Percentiles rank a stretch among this genome's conserved stretches.
Evolutionary conservation across 2,888 invertebrate species (phyloP).

Genomic region (Chrysolina americana): DNA sequence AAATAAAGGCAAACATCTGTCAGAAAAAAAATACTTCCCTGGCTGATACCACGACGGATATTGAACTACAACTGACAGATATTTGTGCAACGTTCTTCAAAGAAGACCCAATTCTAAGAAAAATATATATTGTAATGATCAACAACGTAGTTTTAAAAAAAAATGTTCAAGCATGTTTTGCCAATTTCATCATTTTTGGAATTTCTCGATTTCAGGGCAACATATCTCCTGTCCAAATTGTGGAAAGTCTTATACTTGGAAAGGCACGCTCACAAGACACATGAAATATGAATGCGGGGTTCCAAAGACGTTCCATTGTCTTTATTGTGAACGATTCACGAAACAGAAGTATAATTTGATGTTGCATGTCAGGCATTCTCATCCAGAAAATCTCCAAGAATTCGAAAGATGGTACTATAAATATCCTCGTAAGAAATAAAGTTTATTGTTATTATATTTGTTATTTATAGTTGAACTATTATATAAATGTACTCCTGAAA

Average conservation of each 20-base stretch:
- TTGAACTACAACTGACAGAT: no score
- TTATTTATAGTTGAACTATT: no score
- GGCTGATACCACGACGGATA: no score
- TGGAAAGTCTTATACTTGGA: constrained; percentile 21
- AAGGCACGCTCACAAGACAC: constrained; percentile 43
- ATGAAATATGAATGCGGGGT: constrained; percentile 69
- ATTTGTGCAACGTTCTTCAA: no score
- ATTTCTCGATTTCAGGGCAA: constrained; percentile 21
- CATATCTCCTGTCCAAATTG: constrained; percentile 30
- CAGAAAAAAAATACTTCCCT: no score
- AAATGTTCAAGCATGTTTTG: no score
- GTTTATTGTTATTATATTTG: background rate
- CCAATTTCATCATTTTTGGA: background rate
- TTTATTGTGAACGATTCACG: constrained; percentile 41
- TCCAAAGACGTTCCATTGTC: constrained; percentile 69
- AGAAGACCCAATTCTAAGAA: no score
- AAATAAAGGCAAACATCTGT: no score
- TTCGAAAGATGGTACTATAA: constrained; percentile 36
- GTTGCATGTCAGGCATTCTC: constrained; percentile 33
- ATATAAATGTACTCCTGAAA: no score
- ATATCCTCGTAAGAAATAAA: constrained; percentile 4
- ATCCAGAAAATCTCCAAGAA: constrained; percentile 31
- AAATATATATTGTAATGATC: no score
- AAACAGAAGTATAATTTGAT: constrained; percentile 43
- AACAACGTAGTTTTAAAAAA: no score